Percentiles rank a stretch among this genome's conserved stretches.
These are phyloP conservation scores for Contarinia nasturtii DNA, from an alignment of 1,140 invertebrate species.

Conservation along the genomic window DNA sequence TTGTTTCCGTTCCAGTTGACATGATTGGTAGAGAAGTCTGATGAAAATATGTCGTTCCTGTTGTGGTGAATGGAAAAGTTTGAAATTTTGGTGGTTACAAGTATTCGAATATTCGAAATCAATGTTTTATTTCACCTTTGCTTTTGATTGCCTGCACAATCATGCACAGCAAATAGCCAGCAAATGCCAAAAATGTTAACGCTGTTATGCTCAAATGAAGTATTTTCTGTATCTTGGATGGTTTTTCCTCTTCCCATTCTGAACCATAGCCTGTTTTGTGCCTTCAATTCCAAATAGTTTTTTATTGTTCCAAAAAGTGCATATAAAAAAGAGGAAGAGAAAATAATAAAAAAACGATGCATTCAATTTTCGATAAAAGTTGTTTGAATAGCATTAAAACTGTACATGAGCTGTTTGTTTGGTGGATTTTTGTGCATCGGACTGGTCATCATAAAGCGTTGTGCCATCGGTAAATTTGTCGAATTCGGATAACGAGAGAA, in stretches of 20 bases:
- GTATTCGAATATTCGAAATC: too few relatives aligned
- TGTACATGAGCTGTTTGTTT: too few relatives aligned
- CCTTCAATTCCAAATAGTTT: background rate
- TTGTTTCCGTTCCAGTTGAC: slow-evolving; percentile 16
- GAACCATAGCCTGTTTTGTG: background rate
- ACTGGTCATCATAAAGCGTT: too few relatives aligned
- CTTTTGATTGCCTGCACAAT: slow-evolving; percentile 46
- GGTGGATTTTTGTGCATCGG: too few relatives aligned
- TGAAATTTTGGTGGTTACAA: too few relatives aligned
- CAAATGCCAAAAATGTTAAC: slow-evolving; percentile 55
- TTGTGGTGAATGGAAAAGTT: background rate
- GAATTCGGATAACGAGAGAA: too few relatives aligned
- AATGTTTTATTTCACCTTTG: slow-evolving; percentile 17
- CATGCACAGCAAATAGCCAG: slow-evolving; percentile 52
- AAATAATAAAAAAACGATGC: too few relatives aligned
- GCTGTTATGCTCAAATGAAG: slow-evolving; percentile 53
- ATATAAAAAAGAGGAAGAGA: background rate
- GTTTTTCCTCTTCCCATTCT: slow-evolving; percentile 21
- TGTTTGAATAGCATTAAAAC: too few relatives aligned
- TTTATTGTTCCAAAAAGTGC: background rate
- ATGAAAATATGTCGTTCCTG: slow-evolving; percentile 18
- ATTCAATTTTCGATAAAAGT: too few relatives aligned
- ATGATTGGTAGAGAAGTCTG: slow-evolving; percentile 17
- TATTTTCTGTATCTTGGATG: slow-evolving; percentile 38
- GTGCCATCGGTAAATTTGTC: too few relatives aligned